Percentiles rank a stretch among this genome's conserved stretches.
Evolutionary conservation across 2,888 invertebrate species (phyloP).

Genomic region (Cheilosia urbana): DNA sequence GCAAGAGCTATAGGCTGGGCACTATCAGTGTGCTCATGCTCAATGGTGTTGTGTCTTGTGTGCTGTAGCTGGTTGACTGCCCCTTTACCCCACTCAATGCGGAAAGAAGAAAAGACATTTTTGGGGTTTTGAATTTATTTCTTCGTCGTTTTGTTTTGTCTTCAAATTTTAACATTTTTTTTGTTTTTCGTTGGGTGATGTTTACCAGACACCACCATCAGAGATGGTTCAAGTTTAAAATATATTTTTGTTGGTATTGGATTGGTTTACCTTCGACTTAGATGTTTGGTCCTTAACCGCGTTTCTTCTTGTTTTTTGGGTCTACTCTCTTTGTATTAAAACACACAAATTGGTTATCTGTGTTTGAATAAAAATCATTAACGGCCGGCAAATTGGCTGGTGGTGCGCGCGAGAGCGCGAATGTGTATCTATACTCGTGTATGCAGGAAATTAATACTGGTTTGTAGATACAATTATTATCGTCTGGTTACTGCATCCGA

Average conservation of each 20-base stretch:
- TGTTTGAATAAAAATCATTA: conserved; percentile 53
- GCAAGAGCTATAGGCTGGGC: conserved; percentile 16
- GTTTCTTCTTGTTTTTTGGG: conserved; percentile 56
- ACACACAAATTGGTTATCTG: conserved; percentile 25
- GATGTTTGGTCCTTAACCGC: conserved; percentile 69
- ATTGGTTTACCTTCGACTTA: conserved; percentile 71
- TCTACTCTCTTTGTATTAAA: conserved; percentile 12
- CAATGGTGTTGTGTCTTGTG: not conserved
- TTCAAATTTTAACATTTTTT: conserved; percentile 8
- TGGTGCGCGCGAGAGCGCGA: conserved; percentile 12
- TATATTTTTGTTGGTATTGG: conserved; percentile 33
- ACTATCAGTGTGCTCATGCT: conserved; percentile 6
- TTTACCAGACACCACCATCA: conserved; percentile 25
- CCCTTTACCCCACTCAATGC: conserved; percentile 53
- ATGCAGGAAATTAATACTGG: conserved; percentile 48
- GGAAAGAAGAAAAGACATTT: conserved; percentile 61
- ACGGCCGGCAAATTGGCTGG: conserved; percentile 45
- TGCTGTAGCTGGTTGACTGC: conserved; percentile 8
- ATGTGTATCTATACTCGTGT: not conserved
- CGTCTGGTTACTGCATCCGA: conserved; percentile 53
- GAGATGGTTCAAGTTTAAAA: conserved; percentile 70
- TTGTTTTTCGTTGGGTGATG: not conserved
- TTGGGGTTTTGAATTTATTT: not conserved
- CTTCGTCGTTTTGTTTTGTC: conserved; percentile 23
- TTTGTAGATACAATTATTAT: conserved; percentile 37